Conservation (phyloP, 2,113 vertebrate species). For the Tachysurus vachellii region DNA sequence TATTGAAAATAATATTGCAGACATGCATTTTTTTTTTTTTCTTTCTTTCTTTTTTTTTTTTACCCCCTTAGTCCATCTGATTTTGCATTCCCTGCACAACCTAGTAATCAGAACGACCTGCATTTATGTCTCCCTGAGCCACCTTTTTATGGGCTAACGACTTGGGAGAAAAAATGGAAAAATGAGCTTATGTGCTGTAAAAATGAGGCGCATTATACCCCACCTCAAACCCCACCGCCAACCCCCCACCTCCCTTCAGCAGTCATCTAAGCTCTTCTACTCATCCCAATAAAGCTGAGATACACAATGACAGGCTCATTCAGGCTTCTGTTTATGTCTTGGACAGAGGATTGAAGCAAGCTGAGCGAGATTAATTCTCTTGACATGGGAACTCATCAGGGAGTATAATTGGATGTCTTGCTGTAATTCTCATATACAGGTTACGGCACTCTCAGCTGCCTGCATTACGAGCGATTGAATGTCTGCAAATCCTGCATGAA, state of each 20-base stretch:
- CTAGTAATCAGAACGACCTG: slow-evolving; percentile 9
- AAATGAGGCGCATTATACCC: background rate
- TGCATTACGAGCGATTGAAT: slow-evolving; percentile 34
- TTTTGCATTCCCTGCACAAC: background rate
- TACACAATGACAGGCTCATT: slow-evolving; percentile 40
- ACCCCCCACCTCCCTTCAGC: background rate
- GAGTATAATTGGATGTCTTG: slow-evolving; percentile 56
- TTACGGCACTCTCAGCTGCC: slow-evolving; percentile 38
- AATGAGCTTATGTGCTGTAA: slow-evolving; percentile 6
- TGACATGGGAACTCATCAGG: slow-evolving; percentile 54
- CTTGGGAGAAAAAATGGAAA: slow-evolving; percentile 11
- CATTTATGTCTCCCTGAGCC: background rate
- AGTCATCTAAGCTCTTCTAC: slow-evolving; percentile 1
- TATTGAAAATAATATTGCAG: slow-evolving; percentile 26
- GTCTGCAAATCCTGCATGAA: slow-evolving; percentile 43
- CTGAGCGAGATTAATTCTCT: slow-evolving; percentile 53
- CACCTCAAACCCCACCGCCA: no score
- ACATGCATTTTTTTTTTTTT: background rate
- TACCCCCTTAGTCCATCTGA: background rate
- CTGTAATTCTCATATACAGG: slow-evolving; percentile 52
- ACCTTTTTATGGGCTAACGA: background rate
- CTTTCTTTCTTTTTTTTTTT: background rate
- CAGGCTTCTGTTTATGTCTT: slow-evolving; percentile 42
- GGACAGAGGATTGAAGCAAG: slow-evolving; percentile 34
- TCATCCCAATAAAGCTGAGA: slow-evolving; percentile 15